phyloP scores from a whole-genome alignment of 2,797 vertebrate species.

The Bucorvus abyssinicus region DNA sequence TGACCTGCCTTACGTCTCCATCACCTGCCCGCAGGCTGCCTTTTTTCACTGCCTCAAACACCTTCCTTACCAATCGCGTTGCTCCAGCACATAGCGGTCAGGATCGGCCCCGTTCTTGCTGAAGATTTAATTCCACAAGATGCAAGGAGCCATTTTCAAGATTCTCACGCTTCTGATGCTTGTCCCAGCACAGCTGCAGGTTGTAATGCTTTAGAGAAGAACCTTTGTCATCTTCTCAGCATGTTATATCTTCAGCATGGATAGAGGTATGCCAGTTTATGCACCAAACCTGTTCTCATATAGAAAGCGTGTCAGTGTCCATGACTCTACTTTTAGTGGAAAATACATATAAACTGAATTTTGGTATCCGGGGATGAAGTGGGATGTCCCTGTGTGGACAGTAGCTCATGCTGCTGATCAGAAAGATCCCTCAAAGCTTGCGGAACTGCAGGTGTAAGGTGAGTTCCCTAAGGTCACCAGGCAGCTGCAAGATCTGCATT shows the following conservation, averaged over 20 bases:
- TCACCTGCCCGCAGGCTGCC: background rate
- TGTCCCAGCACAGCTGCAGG: background rate
- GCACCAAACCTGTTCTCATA: background rate
- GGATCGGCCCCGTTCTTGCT: background rate
- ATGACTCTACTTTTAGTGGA: background rate
- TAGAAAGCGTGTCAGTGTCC: background rate
- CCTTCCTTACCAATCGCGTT: background rate
- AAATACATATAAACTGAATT: background rate
- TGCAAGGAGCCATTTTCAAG: background rate
- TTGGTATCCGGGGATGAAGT: background rate
- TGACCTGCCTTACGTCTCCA: background rate
- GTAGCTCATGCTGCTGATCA: background rate
- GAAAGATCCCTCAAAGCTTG: background rate
- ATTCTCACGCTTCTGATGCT: background rate
- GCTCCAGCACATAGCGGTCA: background rate
- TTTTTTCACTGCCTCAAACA: background rate
- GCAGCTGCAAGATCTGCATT: background rate
- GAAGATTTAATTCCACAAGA: background rate
- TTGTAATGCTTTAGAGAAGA: background rate
- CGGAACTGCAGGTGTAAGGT: background rate
- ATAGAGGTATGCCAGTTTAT: background rate
- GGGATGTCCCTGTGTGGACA: background rate
- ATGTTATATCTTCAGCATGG: rapidly evolving
- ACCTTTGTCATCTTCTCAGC: background rate
- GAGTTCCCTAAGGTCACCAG: background rate